Conservation (phyloP, 2,888 invertebrate species). For the Agelastica alni region DNA sequence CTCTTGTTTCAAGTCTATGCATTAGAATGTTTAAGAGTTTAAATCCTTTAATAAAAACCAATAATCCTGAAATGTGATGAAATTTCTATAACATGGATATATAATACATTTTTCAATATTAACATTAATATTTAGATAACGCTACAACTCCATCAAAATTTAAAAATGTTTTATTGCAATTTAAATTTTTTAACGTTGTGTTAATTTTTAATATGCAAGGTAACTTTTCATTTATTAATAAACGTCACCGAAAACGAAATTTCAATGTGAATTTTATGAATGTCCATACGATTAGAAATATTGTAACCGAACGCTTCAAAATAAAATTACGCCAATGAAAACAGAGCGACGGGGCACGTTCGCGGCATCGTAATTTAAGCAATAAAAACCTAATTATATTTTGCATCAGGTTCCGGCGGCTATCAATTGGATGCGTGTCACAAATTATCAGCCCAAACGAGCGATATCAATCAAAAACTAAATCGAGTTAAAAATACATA, state of each 20-base stretch:
- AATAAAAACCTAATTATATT: conserved; percentile 28
- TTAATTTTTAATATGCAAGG: too few relatives aligned
- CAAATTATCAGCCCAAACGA: conserved; percentile 21
- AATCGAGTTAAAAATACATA: conserved; percentile 20
- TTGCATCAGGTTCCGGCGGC: conserved; percentile 11
- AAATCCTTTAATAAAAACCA: too few relatives aligned
- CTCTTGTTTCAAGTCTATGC: too few relatives aligned
- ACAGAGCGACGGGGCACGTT: conserved; percentile 7
- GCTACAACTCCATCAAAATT: too few relatives aligned
- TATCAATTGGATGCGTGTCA: conserved; percentile 24
- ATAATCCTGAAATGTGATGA: too few relatives aligned
- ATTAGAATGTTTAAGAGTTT: too few relatives aligned
- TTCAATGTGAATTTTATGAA: not conserved
- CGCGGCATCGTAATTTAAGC: conserved; percentile 14
- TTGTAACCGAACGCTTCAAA: conserved; percentile 22
- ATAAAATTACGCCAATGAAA: conserved; percentile 21
- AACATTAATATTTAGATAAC: too few relatives aligned
- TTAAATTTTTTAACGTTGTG: too few relatives aligned
- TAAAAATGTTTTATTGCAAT: too few relatives aligned
- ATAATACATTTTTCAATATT: too few relatives aligned
- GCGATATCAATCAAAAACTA: conserved; percentile 26
- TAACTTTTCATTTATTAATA: not conserved
- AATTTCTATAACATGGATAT: too few relatives aligned
- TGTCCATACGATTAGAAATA: conserved; percentile 11
- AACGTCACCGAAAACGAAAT: not conserved